Conservation (phyloP, 2,888 invertebrate species). For the Heterodera filipjevi region DNA sequence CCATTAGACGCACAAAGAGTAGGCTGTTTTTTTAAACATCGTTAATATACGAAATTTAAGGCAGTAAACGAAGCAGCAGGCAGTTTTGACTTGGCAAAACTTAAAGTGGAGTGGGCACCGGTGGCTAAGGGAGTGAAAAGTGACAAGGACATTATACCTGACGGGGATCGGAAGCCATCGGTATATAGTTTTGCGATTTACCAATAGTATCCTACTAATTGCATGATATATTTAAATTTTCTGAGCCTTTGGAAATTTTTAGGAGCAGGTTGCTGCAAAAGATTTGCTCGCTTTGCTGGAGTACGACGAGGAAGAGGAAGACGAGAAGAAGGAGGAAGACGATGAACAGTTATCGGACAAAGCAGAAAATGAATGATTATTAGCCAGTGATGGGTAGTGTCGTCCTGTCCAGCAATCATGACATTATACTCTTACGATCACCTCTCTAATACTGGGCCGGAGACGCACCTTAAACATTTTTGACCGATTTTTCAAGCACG, state of each 20-base stretch:
- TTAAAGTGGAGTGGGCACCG: slow-evolving; percentile 39
- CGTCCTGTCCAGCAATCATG: background rate
- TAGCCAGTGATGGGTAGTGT: background rate
- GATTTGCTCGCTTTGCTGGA: slow-evolving; percentile 37
- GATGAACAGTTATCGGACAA: slow-evolving; percentile 3
- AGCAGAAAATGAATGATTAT: background rate
- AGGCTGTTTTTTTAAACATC: background rate
- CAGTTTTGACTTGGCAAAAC: slow-evolving; percentile 10
- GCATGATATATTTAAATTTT: background rate
- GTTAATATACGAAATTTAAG: slow-evolving; percentile 29
- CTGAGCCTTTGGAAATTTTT: background rate
- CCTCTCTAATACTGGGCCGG: background rate
- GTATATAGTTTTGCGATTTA: too few species aligned
- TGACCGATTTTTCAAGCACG: background rate
- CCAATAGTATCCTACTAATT: too few species aligned
- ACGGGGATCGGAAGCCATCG: slow-evolving; percentile 38
- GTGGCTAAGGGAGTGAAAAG: slow-evolving; percentile 31
- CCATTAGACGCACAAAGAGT: slow-evolving; percentile 35
- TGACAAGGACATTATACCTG: slow-evolving; percentile 34
- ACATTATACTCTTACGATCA: background rate
- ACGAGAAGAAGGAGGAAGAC: slow-evolving; percentile 29
- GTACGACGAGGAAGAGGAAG: slow-evolving; percentile 37
- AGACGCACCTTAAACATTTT: background rate
- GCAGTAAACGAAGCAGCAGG: slow-evolving; percentile 31
- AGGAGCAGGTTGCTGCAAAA: slow-evolving; percentile 41